Percentiles rank a stretch among this genome's conserved stretches.
Conservation (phyloP, 2,888 invertebrate genomes). For the Gortyna flavago region DNA sequence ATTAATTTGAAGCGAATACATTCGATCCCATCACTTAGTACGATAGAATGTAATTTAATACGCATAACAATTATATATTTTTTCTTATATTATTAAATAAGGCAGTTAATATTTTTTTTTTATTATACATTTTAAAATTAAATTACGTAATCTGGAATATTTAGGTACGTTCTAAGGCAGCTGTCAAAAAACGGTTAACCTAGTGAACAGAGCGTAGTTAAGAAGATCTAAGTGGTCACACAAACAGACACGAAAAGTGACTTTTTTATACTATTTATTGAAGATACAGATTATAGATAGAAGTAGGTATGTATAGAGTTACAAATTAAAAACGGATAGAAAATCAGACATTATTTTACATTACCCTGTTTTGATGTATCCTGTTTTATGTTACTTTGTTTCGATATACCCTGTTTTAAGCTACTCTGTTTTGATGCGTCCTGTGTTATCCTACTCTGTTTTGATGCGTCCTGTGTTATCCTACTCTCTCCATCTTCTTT, state of each 20-base stretch:
- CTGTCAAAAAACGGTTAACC: too few relatives aligned
- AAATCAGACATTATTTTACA: conserved; percentile 11
- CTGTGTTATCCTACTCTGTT: neutral
- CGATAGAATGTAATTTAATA: too few relatives aligned
- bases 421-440: neutral
- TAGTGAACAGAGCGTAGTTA: too few relatives aligned
- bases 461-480: neutral
- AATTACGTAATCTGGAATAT: too few relatives aligned
- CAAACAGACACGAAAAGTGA: neutral
- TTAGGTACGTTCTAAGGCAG: too few relatives aligned
- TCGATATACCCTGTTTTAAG: neutral
- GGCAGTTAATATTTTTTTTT: too few relatives aligned
- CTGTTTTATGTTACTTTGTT: neutral
- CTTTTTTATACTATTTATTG: neutral
- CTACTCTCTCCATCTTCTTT: neutral
- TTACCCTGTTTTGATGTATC: neutral
- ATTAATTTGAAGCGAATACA: too few relatives aligned
- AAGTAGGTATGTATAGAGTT: neutral
- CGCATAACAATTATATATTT: too few relatives aligned
- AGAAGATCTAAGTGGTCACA: neutral
- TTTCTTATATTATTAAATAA: too few relatives aligned
- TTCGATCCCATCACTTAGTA: too few relatives aligned
- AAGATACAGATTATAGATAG: conserved; percentile 15
- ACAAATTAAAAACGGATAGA: conserved; percentile 16
- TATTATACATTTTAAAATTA: too few relatives aligned